These are phyloP conservation scores for Iguana delicatissima DNA, from an alignment of 2,797 vertebrate species.

Conservation along the genomic window DNA sequence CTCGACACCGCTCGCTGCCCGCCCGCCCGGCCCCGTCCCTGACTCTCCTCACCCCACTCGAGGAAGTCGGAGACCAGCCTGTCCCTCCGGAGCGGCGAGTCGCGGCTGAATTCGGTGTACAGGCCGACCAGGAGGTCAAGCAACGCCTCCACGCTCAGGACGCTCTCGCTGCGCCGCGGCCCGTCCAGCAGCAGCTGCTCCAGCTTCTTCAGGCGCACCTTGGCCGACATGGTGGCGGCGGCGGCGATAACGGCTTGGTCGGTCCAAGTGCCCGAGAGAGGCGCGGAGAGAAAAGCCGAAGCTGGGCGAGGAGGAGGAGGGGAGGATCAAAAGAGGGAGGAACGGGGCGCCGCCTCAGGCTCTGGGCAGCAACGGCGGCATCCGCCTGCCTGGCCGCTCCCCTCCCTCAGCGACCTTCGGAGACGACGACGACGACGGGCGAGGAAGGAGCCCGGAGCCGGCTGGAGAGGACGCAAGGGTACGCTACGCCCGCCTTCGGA, in stretches of 20 bases:
- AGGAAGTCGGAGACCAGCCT: constrained; percentile 96
- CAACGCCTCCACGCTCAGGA: constrained; percentile 93
- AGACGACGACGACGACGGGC: background rate
- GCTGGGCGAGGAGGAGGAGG: background rate
- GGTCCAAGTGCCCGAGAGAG: background rate
- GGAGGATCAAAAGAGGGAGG: background rate
- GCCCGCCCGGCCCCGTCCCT: constrained; percentile 39
- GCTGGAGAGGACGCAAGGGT: background rate
- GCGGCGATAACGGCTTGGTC: background rate
- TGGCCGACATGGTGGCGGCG: constrained; percentile 89
- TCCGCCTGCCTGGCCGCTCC: constrained; percentile 35
- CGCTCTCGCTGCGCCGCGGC: constrained; percentile 83
- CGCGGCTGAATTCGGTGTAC: constrained; percentile 87
- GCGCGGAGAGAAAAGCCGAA: background rate
- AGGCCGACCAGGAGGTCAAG: constrained; percentile 93
- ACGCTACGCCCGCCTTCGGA: constrained; percentile 41
- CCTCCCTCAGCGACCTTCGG: constrained; percentile 15
- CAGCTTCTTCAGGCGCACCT: constrained; percentile 94
- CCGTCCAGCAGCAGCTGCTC: constrained; percentile 93
- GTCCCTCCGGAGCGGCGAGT: constrained; percentile 89
- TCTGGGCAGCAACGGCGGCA: constrained; percentile 35
- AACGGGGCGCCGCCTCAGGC: constrained; percentile 47
- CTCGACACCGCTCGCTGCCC: too few relatives aligned
- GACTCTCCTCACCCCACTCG: constrained; percentile 89
- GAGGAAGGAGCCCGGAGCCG: constrained; percentile 6